Percentiles rank a stretch among this genome's conserved stretches.
These are phyloP conservation scores for Philereme transversata DNA, from an alignment of 2,888 invertebrate species.

Conservation along the genomic window DNA sequence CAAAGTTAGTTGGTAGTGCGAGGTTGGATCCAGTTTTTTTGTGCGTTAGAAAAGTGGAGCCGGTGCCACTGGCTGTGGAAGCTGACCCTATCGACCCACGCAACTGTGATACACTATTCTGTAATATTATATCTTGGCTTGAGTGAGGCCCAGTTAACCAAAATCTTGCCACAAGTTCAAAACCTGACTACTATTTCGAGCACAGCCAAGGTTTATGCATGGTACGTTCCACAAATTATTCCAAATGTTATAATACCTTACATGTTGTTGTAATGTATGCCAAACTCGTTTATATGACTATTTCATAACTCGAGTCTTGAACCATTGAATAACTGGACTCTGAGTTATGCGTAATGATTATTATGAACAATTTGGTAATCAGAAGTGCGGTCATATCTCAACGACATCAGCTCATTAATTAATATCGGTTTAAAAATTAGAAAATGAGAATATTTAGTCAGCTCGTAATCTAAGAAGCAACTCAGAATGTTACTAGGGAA, in stretches of 20 bases:
- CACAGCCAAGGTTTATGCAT: not conserved
- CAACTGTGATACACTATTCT: slow-evolving; percentile 14
- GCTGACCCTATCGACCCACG: slow-evolving; percentile 1
- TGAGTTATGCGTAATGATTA: not conserved
- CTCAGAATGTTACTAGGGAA: too few relatives aligned
- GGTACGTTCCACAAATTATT: not conserved
- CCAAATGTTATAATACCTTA: not conserved
- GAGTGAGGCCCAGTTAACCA: not conserved
- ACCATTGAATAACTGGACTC: not conserved
- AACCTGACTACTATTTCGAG: too few relatives aligned
- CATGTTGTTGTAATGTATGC: not conserved
- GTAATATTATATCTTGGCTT: not conserved
- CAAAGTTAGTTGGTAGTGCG: not conserved
- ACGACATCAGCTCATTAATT: too few relatives aligned
- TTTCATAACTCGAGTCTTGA: not conserved
- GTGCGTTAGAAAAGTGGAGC: slow-evolving; percentile 20
- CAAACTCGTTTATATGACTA: not conserved
- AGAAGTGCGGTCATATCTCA: too few relatives aligned
- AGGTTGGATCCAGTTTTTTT: slow-evolving; percentile 24
- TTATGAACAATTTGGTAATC: not conserved
- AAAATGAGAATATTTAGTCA: too few relatives aligned
- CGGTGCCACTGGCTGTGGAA: not conserved
- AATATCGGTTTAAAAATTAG: too few relatives aligned
- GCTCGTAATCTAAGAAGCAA: too few relatives aligned
- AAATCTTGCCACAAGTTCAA: not conserved